Base-by-base conservation (phyloP, 2,888 invertebrate species). In the Ichneumon xanthorius region DNA sequence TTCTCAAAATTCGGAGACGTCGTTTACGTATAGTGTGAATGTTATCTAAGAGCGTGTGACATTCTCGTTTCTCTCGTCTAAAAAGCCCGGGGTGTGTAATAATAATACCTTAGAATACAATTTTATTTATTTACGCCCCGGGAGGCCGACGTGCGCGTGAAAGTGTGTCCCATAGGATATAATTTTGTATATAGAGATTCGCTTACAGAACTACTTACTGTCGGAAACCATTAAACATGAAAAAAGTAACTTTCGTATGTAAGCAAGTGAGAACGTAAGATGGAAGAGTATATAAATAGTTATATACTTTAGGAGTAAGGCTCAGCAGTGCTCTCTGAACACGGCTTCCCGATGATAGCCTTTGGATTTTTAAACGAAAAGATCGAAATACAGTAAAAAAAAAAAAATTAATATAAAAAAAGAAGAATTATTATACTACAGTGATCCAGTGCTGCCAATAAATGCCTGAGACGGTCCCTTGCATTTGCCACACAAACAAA, bases 361-460 rank as follows among this genome's bases (percentile, higher is more conserved):
- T 88, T 86, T 83, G 82, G 80, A 88, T 83, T 87, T 88, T 88
- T 82, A 82, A 87, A 73, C 76, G 78, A 79, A 80, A 77, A 84
- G 65, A 81, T 71, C 33, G 71, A 58, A 79, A 82, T 65, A 37
- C 65, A 78, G 50, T 40, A 71, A 71, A 78, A 55, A 84, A 78
- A 78, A 61, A 33, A 67, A 72, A 40, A 61, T 72, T 80, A 22
- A 48, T 83, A 63, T 81, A 73, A 86, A 89, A 84, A 86, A 76
- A 75, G 87, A 88, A 86, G 84, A 87, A 87, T 80, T 87, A 87
- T 81, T 85, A 82, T 88, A 87, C 88, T 85, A 90, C 88, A 90
- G 89, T 91, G 90, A 93, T 92, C 91, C 91, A 92, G 91, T 91
- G 92, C 93, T 94, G 93, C 93, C 93, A 93, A 93, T 92, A 92